Evolutionary conservation across 1,140 invertebrate genomes (phyloP).

Genomic region (Zaprionus camerounensis): DNA sequence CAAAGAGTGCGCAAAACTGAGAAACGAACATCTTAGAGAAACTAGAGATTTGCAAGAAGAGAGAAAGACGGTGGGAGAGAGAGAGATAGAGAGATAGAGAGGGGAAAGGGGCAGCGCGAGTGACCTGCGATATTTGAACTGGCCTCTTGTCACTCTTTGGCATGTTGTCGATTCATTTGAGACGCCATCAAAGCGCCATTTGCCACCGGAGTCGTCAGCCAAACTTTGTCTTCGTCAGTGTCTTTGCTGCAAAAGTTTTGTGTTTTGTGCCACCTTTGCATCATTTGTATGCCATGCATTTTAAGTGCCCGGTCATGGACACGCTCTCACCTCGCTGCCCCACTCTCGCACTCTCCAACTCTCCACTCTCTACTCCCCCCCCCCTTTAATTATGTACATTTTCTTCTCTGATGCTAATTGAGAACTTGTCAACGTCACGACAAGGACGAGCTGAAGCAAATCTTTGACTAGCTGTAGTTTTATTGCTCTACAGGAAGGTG

Average conservation of each 20-base stretch:
- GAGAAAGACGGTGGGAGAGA: not conserved
- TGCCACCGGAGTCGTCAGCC: conserved; percentile 32
- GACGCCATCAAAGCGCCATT: conserved; percentile 34
- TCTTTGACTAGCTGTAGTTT: not conserved
- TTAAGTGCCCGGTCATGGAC: conserved; percentile 56
- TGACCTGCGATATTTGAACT: conserved; percentile 47
- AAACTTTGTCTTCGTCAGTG: conserved; percentile 7
- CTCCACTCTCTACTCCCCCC: not conserved
- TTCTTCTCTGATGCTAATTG: conserved; percentile 53
- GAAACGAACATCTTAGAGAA: conserved; percentile 16
- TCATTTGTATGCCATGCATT: conserved; percentile 49
- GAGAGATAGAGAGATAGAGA: not conserved
- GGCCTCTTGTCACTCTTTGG: conserved; percentile 32
- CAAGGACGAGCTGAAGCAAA: not conserved
- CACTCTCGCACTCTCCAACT: not conserved
- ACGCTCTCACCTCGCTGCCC: conserved; percentile 16
- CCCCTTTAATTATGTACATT: conserved; percentile 57
- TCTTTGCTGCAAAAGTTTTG: conserved; percentile 27
- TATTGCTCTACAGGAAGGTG: not conserved
- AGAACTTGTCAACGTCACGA: conserved; percentile 19
- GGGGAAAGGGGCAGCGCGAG: not conserved
- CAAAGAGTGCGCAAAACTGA: conserved; percentile 36
- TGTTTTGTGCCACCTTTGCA: conserved; percentile 36
- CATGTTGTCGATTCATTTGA: conserved; percentile 38
- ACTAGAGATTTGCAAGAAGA: conserved; percentile 17